These are phyloP conservation scores for Chorisops tibialis DNA, from an alignment of 2,888 invertebrate genomes.

Conservation along the genomic window DNA sequence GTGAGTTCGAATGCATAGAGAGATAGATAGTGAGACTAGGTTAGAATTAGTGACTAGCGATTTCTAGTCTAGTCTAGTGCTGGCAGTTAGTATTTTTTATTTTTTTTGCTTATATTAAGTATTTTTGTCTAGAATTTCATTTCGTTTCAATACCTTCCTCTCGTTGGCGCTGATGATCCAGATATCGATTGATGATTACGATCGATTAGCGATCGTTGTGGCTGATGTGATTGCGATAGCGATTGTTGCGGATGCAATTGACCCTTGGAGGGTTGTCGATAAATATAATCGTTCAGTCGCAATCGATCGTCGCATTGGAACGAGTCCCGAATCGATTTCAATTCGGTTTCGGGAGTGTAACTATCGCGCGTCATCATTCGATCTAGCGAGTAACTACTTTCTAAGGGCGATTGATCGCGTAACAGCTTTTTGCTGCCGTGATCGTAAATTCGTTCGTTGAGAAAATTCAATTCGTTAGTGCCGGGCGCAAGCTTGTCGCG, in stretches of 20 bases:
- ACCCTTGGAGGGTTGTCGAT: slow-evolving; percentile 38
- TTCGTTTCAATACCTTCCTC: slow-evolving; percentile 47
- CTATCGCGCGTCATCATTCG: slow-evolving; percentile 36
- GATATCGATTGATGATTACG: slow-evolving; percentile 22
- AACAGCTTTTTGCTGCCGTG: slow-evolving; percentile 38
- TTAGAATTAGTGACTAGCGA: slow-evolving; percentile 21
- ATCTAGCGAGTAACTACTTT: slow-evolving; percentile 42
- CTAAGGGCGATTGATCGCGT: slow-evolving; percentile 40
- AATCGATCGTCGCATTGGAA: slow-evolving; percentile 33
- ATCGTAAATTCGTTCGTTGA: slow-evolving; percentile 47
- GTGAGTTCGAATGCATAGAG: slow-evolving; percentile 14
- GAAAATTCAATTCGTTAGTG: slow-evolving; percentile 48
- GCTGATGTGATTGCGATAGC: slow-evolving; percentile 27
- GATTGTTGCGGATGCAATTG: not conserved
- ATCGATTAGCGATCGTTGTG: slow-evolving; percentile 29
- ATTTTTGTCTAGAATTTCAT: slow-evolving; percentile 26
- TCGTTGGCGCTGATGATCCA: slow-evolving; percentile 28
- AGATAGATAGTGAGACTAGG: slow-evolving; percentile 25
- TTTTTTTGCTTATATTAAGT: slow-evolving; percentile 9
- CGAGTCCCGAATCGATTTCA: slow-evolving; percentile 32
- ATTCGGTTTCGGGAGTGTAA: slow-evolving; percentile 40
- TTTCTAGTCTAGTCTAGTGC: slow-evolving; percentile 27
- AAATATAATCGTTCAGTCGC: slow-evolving; percentile 36
- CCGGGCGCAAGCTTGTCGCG: slow-evolving; percentile 48
- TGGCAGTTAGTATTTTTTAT: slow-evolving; percentile 18